A percentile compares a stretch with the other conserved stretches of the same genome.
These are phyloP conservation scores for Ganaspis sp. DNA, from an alignment of 1,140 invertebrate species.

Conservation along the genomic window DNA sequence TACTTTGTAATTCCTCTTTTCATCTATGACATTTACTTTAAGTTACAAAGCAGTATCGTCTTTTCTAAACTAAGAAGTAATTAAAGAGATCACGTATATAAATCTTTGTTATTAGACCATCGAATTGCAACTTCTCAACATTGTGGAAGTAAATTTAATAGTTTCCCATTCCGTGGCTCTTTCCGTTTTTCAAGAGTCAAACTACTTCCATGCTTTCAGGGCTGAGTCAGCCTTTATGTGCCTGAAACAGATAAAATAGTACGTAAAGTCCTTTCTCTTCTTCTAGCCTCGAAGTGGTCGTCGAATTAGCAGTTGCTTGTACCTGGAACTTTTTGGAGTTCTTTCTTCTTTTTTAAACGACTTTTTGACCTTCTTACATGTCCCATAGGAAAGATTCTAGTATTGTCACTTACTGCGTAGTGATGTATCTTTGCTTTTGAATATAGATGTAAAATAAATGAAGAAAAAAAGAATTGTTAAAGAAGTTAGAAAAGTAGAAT, in stretches of 20 bases:
- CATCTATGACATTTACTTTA: no score
- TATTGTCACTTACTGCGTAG: not conserved
- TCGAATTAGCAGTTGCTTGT: constrained; percentile 60
- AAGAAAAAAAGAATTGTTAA: not conserved
- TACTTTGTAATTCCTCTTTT: no score
- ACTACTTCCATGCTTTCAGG: constrained; percentile 44
- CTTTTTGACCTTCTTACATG: not conserved
- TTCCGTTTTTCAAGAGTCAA: constrained; percentile 55
- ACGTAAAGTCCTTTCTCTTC: constrained; percentile 52
- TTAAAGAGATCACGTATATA: not conserved
- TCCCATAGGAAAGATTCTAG: not conserved
- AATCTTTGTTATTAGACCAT: not conserved
- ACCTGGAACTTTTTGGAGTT: constrained; percentile 40
- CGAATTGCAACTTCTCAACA: not conserved
- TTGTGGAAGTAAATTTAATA: not conserved
- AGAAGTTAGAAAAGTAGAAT: not conserved
- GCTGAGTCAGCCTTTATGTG: constrained; percentile 55
- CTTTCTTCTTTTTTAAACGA: not conserved
- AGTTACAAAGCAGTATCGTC: no score
- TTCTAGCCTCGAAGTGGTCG: constrained; percentile 53
- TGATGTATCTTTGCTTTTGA: constrained; percentile 25
- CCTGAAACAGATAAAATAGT: constrained; percentile 47
- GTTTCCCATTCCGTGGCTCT: constrained; percentile 38
- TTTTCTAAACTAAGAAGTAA: not conserved
- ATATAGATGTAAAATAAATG: constrained; percentile 15